These are phyloP conservation scores for Paralichthys olivaceus DNA, from an alignment of 2,113 vertebrate species.

Conservation along the genomic window DNA sequence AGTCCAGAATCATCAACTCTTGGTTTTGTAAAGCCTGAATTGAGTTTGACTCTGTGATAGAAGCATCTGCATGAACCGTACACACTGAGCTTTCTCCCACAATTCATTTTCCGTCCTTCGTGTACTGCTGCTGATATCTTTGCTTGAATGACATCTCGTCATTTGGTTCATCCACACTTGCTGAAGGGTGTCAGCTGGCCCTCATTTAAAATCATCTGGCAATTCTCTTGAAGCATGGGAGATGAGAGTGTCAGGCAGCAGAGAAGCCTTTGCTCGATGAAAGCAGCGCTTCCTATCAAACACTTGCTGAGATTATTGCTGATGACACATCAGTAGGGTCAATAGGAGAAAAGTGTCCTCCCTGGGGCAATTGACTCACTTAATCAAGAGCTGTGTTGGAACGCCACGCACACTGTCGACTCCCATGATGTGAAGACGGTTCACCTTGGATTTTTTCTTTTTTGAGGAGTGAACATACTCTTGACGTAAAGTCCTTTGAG, in stretches of 20 bases:
- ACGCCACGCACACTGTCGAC: constrained; percentile 6
- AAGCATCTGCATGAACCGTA: neutral
- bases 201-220: constrained; percentile 68
- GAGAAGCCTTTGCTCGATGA: constrained; percentile 65
- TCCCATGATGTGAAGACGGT: constrained; percentile 43
- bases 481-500: constrained; percentile 33
- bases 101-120: constrained; percentile 1
- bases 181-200: constrained; percentile 61
- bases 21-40: neutral
- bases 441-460: constrained; percentile 61
- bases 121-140: constrained; percentile 17
- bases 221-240: constrained; percentile 61
- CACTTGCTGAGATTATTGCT: constrained; percentile 69
- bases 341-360: constrained; percentile 73
- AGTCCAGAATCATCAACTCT: neutral
- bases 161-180: constrained; percentile 38
- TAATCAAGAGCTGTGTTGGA: constrained; percentile 68
- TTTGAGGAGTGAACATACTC: constrained; percentile 40
- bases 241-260: constrained; percentile 57
- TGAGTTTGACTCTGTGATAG: neutral
- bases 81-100: neutral
- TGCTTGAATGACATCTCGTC: constrained; percentile 23
- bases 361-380: constrained; percentile 69
- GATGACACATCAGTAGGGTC: constrained; percentile 79
- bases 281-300: constrained; percentile 74